Evolutionary conservation across 2,797 vertebrate genomes (phyloP).

Genomic region (Pseudochirops cupreus): DNA sequence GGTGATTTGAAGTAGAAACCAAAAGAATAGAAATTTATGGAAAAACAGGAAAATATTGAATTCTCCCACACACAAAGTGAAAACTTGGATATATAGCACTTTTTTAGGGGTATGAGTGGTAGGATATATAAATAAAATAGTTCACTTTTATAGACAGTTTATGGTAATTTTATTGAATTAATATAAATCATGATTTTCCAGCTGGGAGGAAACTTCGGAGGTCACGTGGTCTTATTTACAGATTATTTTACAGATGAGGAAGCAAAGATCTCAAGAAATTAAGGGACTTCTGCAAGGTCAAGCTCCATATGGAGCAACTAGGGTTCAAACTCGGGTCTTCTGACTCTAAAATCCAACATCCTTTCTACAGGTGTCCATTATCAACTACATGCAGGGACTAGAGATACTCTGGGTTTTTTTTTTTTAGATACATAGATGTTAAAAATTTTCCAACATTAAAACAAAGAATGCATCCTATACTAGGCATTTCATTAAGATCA

Average conservation of each 20-base stretch:
- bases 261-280: slow-evolving; percentile 21
- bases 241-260: neutral
- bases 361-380: slow-evolving; percentile 42
- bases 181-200: neutral
- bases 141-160: neutral
- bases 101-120: neutral
- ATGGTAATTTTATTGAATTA: neutral
- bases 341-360: slow-evolving; percentile 19
- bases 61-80: neutral
- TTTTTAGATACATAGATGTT: slow-evolving; percentile 38
- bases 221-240: neutral
- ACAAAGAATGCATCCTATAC: neutral
- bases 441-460: neutral
- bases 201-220: neutral
- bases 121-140: neutral
- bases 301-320: neutral
- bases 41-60: neutral
- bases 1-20: neutral
- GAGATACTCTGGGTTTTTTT: neutral
- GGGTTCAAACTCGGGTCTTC: neutral
- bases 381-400: slow-evolving; percentile 25
- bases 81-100: neutral
- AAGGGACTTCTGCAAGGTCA: neutral
- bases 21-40: neutral
- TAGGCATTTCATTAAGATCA: slow-evolving; percentile 33